Evolutionary conservation across 2,797 vertebrate species (phyloP), one percentile per base, ranked within the genome.

Genomic region (Neosilurus hyrtlii): DNA sequence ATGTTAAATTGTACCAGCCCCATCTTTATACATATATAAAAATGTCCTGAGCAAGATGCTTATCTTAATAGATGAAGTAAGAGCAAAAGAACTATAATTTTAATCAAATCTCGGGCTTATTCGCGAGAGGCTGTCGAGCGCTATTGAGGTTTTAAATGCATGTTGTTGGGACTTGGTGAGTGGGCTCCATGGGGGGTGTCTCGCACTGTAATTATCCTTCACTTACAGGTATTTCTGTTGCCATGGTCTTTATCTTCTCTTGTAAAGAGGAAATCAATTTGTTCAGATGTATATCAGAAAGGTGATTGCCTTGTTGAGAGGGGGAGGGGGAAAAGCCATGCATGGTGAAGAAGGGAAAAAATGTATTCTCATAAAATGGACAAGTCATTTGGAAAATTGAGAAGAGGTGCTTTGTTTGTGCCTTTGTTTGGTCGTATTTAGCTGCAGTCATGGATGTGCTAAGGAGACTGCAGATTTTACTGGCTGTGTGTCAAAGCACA

Each of bases 21-120:
- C 79, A 70, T 68, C 66, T 80, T 89, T 89, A 89, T 87, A 90
- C 89, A 84, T 90, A 90, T 90, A 89, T 89, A 94, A 94, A 94
- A 93, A 94, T 92, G 94, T 95, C 96, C 94, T 86, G 91, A 90
- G 93, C 92, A 92, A 93, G 89, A 95, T 94, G 92, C 91, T 91
- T 95, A 94, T 91, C 93, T 96, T 96, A 96, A 97, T 96, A 96
- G 94, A 96, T 96, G 95, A 97, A 97, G 95, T 95, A 94, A 94
- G 94, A 96, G 94, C 94, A 95, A 95, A 96, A 96, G 94, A 96
- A 95, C 95, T 96, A 94, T 96, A 96, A 97, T 98, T 98, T 97
- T 97, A 97, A 98, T 98, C 96, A 97, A 96, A 96, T 96, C 94
- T 95, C 54, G 71, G 93, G 92, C 93, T 94, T 94, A 94, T 94